Conservation (phyloP, 2,797 vertebrate species). For the Lithobates pipiens region DNA sequence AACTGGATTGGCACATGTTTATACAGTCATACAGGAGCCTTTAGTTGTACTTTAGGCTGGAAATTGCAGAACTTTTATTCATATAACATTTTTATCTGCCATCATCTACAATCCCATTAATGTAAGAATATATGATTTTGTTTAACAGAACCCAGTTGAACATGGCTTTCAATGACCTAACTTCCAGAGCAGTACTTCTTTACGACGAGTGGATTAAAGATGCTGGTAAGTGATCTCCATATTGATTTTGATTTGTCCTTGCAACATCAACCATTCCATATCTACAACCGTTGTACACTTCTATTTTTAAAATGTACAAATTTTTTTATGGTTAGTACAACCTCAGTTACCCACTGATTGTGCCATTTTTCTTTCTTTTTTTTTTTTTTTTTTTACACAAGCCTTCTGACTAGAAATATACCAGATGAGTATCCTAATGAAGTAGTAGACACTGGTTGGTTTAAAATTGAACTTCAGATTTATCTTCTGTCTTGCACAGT, state of each 20-base stretch:
- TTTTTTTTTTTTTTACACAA: too few species aligned
- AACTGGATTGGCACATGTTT: too few species aligned
- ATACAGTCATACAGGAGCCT: too few species aligned
- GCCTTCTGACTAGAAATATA: too few species aligned
- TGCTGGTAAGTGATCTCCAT: conserved; percentile 81
- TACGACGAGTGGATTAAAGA: conserved; percentile 90
- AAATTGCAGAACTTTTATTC: too few species aligned
- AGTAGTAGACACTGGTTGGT: background rate
- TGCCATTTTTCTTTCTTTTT: too few species aligned
- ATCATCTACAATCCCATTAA: background rate
- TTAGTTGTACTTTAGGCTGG: too few species aligned
- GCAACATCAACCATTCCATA: background rate
- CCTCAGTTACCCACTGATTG: too few species aligned
- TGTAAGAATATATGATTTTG: background rate
- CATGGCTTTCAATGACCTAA: conserved; percentile 88
- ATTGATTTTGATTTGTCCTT: background rate
- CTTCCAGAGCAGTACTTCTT: conserved; percentile 81
- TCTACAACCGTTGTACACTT: background rate
- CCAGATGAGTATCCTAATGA: background rate
- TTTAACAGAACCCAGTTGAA: conserved; percentile 63
- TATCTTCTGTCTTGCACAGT: too few species aligned
- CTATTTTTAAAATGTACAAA: too few species aligned
- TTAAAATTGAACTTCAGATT: too few species aligned
- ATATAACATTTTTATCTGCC: background rate
- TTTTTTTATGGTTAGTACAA: too few species aligned